These are phyloP conservation scores for Pipistrellus nathusii DNA, from an alignment of 2,797 vertebrate species.

Conservation along the genomic window DNA sequence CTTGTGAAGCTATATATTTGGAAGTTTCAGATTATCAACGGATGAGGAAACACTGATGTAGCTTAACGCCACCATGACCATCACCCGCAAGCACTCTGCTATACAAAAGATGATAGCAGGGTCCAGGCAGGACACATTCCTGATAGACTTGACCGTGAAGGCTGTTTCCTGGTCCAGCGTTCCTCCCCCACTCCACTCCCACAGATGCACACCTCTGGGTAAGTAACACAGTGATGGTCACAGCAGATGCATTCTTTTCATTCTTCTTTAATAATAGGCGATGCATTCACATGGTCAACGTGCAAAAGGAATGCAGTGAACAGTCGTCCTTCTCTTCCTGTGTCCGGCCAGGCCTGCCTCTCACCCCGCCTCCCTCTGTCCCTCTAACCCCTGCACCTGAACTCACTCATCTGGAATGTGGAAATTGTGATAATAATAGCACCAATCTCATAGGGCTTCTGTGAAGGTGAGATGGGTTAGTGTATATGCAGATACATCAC, in stretches of 20 bases:
- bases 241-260: accelerated
- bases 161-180: neutral
- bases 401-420: neutral
- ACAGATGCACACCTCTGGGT: neutral
- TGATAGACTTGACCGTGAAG: neutral
- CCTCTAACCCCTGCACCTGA: neutral
- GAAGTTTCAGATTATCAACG: neutral
- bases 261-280: neutral
- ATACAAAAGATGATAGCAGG: neutral
- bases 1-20: neutral
- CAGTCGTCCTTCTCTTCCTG: neutral
- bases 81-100: neutral
- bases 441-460: neutral
- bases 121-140: neutral
- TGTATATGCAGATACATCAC: neutral
- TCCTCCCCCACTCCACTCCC: neutral
- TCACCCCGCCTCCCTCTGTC: too few relatives aligned
- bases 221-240: neutral
- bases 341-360: neutral
- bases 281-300: neutral
- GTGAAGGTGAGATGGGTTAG: neutral
- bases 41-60: neutral
- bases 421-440: neutral
- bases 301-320: neutral
- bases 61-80: neutral